Base-by-base conservation (phyloP, 2,113 vertebrate species). In the Channa argus region DNA sequence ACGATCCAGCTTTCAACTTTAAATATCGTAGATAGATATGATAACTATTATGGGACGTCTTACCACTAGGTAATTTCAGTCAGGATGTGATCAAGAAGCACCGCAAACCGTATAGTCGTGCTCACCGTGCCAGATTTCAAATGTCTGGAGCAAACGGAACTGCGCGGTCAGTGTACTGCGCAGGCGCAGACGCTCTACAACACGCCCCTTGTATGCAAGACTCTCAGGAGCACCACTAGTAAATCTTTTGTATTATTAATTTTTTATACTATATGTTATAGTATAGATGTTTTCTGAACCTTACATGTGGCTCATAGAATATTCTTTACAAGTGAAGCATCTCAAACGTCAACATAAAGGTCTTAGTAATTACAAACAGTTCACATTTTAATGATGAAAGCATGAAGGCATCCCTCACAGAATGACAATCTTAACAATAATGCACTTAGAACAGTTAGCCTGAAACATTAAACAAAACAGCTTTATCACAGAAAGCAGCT, bases 151-250 rank as follows among this genome's bases (percentile, higher is more conserved):
- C 60, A 46, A 75, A 69, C 79, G 79, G 78, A 92, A 91, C 92
- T 88, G 90, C 93, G 93, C 92, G 93, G 92, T 89, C 63, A 82
- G 7, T 14, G 1, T 3, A 76, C 14, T 60, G 86, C 91, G 91
- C 93, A 86, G 0, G 90, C 91, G 93, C 84, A 89, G 0, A 83
- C 36, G 2, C 41, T 4, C 2, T 15, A 45, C 62, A 73, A 44
- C 76, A 83, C 89, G 63, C 87, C 88, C 78, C 74, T 58, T 67
- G 4, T 0, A 39, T 9, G 13, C 24, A 24, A 24, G 8, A 3
- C 8, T n/a, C 2, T 24, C 45, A 67, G 15, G 8, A 43, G 33
- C 13, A 46, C 33, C 24, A 2, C 38, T 2, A 50, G 5, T 54
- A 14, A 0, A 1, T 13, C 24, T 45, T 3, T 38, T 33, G 36